Evolutionary conservation across 2,113 vertebrate species (phyloP), one percentile per base, ranked within the genome.

Genomic region (Larimichthys polyactis): DNA sequence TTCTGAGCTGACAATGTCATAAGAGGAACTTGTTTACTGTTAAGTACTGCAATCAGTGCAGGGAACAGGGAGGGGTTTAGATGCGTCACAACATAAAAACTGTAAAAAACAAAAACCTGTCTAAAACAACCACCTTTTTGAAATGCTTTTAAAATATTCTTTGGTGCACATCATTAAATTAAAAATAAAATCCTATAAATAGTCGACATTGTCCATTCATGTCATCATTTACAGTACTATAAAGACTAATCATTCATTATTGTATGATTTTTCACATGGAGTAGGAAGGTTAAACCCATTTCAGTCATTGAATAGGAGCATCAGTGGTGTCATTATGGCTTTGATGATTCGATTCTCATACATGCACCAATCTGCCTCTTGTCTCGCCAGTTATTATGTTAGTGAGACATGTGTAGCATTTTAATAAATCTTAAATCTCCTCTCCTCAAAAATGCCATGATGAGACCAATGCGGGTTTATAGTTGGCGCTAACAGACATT

Each of bases 321-420:
- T 36, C 68, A 19, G 59, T 40, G 54, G 71, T 44, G 64, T 83
- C 68, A 68, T 74, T 83, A 71, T 77, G 70, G 58, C 83, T 90
- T 68, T 40, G 36, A 40, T 40, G 27, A 27, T 40, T 40, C 84
- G 70, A 89, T 87, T 89, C 82, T 75, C 89, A 88, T 88, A 75
- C 85, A 58, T 15, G 32, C 75, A 27, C 70, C 81, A 84, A 84
- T 92, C 78, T 88, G 72, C 69, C 75, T 70, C 64, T 66, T 36
- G 83, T 85, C 84, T 88, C 44, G 58, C 84, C 88, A 84, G 85
- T 89, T 84, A 86, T 75, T 74, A 87, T 91, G 85, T 90, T 40
- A 59, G 89, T 48, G 73, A 87, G 78, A 85, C 84, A 82, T 20
- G 36, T 77, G 85, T 24, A 79, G 90, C 88, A 91, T 92, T 80